Evolutionary conservation across 2,113 vertebrate species (phyloP).

Genomic region (Pomatorhinus ruficollis): DNA sequence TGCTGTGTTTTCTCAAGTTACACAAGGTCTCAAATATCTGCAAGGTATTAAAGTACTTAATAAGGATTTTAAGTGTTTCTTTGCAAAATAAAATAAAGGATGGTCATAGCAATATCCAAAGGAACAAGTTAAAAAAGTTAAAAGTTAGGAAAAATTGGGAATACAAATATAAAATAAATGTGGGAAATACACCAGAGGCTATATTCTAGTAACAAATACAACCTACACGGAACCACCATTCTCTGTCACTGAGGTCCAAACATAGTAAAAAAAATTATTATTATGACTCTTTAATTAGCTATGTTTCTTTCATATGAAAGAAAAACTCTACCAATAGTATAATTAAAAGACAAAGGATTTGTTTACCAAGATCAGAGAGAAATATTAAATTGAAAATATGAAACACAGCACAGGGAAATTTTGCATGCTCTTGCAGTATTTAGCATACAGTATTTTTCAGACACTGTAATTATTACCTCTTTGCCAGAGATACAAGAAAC

Average conservation of each 20-base stretch:
- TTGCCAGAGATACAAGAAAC: neutral
- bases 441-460: neutral
- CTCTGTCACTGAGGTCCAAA: neutral
- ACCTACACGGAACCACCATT: fast-evolving
- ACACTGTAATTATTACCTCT: neutral
- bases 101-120: neutral
- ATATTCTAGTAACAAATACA: neutral
- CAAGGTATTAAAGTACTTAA: neutral
- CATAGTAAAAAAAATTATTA: neutral
- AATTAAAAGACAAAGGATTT: neutral
- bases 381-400: neutral
- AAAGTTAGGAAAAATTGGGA: neutral
- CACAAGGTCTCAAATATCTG: neutral
- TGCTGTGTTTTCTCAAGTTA: neutral
- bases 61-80: neutral
- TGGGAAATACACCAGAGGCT: neutral
- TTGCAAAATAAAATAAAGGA: neutral
- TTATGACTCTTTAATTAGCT: neutral
- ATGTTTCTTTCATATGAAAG: neutral
- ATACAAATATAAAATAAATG: neutral
- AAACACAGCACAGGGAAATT: neutral
- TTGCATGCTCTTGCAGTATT: neutral
- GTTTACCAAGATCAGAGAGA: neutral
- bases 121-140: neutral
- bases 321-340: neutral